phyloP scores from a whole-genome alignment of 2,888 invertebrate genomes.

The Trichopoda pennipes region DNA sequence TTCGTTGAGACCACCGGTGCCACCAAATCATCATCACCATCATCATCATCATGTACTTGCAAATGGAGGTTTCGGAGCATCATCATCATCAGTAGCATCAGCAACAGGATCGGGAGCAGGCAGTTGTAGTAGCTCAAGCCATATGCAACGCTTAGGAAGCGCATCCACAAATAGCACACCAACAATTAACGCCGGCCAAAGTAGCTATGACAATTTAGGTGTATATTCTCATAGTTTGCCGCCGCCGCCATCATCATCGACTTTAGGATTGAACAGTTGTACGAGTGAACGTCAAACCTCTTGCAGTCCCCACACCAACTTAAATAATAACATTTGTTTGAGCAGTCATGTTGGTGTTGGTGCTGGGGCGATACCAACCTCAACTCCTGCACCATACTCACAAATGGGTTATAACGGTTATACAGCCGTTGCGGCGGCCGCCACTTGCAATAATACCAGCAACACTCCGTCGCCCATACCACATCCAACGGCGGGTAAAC shows the following conservation, averaged over 20 bases:
- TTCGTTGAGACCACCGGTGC: constrained; percentile 76
- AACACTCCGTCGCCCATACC: constrained; percentile 55
- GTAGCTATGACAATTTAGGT: constrained; percentile 61
- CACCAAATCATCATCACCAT: constrained; percentile 63
- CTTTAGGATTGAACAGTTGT: constrained; percentile 47
- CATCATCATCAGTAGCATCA: too few relatives aligned
- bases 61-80: constrained; percentile 45
- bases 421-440: constrained; percentile 71
- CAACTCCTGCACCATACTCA: constrained; percentile 71
- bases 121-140: constrained; percentile 57
- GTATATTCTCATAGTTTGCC: constrained; percentile 69
- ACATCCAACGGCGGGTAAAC: constrained; percentile 74
- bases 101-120: too few relatives aligned
- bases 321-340: constrained; percentile 26
- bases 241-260: constrained; percentile 72
- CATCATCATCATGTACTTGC: constrained; percentile 72
- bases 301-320: constrained; percentile 41
- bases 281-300: constrained; percentile 35
- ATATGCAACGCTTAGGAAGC: constrained; percentile 50
- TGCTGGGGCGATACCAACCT: constrained; percentile 57
- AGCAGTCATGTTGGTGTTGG: constrained; percentile 37
- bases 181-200: constrained; percentile 54
- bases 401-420: constrained; percentile 76
- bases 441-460: constrained; percentile 64
- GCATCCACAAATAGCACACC: constrained; percentile 58